A percentile compares a stretch with the other conserved stretches of the same genome.
Conservation (phyloP, 2,797 vertebrate species). For the Enteromius radiatus region DNA sequence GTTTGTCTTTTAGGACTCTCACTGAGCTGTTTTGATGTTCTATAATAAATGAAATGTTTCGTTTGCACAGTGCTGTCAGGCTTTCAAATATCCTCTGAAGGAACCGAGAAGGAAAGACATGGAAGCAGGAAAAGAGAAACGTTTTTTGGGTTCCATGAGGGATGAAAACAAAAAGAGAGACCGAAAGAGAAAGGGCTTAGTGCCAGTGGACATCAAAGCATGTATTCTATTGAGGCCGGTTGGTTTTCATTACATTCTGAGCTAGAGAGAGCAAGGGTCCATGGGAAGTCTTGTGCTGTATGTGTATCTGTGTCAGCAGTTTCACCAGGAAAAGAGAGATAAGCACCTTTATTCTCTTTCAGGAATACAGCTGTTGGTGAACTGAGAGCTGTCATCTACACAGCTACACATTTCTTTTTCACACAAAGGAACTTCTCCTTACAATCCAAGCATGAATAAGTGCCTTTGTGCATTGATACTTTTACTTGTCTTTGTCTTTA, state of each 20-base stretch:
- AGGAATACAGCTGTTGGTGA: constrained; percentile 20
- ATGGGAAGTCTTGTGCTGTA: background rate
- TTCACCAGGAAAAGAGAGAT: constrained; percentile 27
- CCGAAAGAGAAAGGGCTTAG: background rate
- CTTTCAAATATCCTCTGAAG: constrained; percentile 40
- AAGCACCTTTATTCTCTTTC: constrained; percentile 35
- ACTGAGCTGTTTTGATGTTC: constrained; percentile 45
- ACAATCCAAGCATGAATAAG: background rate
- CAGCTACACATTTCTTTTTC: constrained; percentile 4
- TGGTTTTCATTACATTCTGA: constrained; percentile 35
- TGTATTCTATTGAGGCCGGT: constrained; percentile 32
- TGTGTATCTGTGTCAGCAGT: constrained; percentile 27
- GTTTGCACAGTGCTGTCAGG: constrained; percentile 22
- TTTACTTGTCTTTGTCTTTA: background rate
- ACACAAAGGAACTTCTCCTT: constrained; percentile 2
- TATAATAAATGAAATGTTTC: constrained; percentile 34
- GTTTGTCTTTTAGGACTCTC: constrained; percentile 35
- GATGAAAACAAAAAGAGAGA: background rate
- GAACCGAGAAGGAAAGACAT: background rate
- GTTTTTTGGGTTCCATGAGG: background rate
- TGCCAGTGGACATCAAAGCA: constrained; percentile 22
- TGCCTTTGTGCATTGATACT: background rate
- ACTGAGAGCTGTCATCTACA: constrained; percentile 24
- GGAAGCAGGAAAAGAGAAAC: background rate
- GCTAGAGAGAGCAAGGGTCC: constrained; percentile 24